Percentiles rank a stretch among this genome's conserved stretches.
phyloP scores from a whole-genome alignment of 1,140 invertebrate genomes.

The Vanessa atalanta region DNA sequence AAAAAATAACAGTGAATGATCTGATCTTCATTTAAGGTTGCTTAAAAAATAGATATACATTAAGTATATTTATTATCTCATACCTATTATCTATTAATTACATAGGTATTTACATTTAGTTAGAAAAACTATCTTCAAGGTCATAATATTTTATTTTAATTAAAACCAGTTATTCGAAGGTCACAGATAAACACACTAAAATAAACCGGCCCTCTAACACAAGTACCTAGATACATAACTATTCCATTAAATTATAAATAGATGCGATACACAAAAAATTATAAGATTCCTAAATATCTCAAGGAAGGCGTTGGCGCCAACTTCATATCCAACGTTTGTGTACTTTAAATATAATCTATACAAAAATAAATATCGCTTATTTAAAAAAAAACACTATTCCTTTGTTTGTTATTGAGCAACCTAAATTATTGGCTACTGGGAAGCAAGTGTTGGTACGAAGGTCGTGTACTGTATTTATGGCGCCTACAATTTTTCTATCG shows the following conservation, averaged over 20 bases:
- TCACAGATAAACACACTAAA: neutral
- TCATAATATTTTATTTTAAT: constrained; percentile 3
- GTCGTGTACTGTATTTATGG: constrained; percentile 30
- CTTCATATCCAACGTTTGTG: neutral
- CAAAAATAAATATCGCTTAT: neutral
- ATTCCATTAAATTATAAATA: neutral
- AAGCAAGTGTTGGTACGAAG: constrained; percentile 34
- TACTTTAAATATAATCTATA: constrained; percentile 1
- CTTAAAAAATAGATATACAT: too few relatives aligned
- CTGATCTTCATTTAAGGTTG: too few relatives aligned
- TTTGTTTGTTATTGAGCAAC: constrained; percentile 27
- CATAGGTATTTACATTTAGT: too few relatives aligned
- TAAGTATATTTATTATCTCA: too few relatives aligned
- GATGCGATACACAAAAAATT: neutral
- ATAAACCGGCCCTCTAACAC: neutral
- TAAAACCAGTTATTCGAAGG: constrained; percentile 2
- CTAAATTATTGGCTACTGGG: constrained; percentile 25
- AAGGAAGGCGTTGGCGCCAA: neutral
- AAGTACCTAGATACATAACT: neutral
- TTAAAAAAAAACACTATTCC: constrained; percentile 4
- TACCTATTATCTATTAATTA: too few relatives aligned
- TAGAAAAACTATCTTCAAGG: neutral
- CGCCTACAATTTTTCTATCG: constrained; percentile 32
- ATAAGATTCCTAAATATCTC: neutral
- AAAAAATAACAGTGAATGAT: too few relatives aligned